phyloP scores from a whole-genome alignment of 2,888 invertebrate species.

The Bimastos eiseni region DNA sequence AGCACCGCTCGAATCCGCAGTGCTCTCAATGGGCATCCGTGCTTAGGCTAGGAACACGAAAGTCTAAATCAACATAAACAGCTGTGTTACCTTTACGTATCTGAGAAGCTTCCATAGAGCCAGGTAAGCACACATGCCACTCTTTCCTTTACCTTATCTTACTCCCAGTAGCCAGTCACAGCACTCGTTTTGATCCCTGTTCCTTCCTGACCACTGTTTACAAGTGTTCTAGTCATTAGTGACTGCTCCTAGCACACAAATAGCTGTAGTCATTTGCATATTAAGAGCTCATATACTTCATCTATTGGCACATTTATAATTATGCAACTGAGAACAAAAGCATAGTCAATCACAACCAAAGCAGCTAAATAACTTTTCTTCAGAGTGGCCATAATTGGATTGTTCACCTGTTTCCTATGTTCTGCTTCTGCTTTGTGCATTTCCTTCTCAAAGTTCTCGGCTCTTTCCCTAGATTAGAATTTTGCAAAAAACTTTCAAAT shows the following conservation, averaged over 20 bases:
- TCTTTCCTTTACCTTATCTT: background rate
- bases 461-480: slow-evolving; percentile 5
- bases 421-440: slow-evolving; percentile 18
- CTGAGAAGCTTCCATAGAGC: background rate
- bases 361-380: no score
- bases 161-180: background rate
- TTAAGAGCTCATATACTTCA: no score
- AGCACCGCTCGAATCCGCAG: no score
- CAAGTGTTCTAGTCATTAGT: no score
- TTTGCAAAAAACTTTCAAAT: background rate
- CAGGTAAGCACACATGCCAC: background rate
- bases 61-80: no score
- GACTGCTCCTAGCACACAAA: background rate
- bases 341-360: no score
- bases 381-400: background rate
- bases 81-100: no score
- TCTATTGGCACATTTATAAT: no score
- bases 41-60: no score
- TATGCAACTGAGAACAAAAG: no score
- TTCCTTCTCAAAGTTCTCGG: slow-evolving; percentile 7
- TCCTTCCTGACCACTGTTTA: background rate
- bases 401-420: background rate
- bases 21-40: no score
- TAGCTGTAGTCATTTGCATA: background rate
- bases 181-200: background rate